Evolutionary conservation across 2,113 vertebrate species (phyloP), one percentile per base, ranked within the genome.

Genomic region (Pao palembangensis): DNA sequence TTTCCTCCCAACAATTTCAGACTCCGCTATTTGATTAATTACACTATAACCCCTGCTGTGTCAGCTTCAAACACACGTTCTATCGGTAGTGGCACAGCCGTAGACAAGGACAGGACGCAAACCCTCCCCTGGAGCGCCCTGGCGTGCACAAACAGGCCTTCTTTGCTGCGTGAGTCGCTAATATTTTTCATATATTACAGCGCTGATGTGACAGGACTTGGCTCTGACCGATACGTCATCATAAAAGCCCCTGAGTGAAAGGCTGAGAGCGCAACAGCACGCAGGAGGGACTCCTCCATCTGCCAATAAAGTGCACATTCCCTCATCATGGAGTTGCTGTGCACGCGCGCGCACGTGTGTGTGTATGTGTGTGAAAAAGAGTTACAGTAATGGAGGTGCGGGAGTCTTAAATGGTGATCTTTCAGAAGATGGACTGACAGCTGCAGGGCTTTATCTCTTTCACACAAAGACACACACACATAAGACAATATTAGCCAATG

Each of bases 401-500:
- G 76, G 84, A 81, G 67, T 83, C 82, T 87, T 87, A 87, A 88
- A 82, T 82, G 69, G 73, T 53, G 65, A 70, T 83, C 86, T 85
- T 89, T 86, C 66, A 76, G 66, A 85, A 89, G 87, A 89, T 71
- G 64, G 82, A 89, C 70, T 73, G 85, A 76, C 81, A 78, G 81
- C 78, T 81, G 76, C 75, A 78, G 70, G 75, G 64, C 58, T 68
- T 70, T 76, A 69, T 69, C 81, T 71, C 70, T 74, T 70, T 67
- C 69, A 54, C 55, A 55, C 25, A 38, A 28, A 66, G 34, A 49
- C 61, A 48, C 42, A 31, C 54, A 44, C 51, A 23, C 17, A 19
- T n/a, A n/a, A n/a, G n/a, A n/a, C n/a, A n/a, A 67, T 62, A 48
- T 61, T 48, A 51, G 12, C 19, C 49, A 31, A 21, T 55, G 60